A percentile compares a stretch with the other conserved stretches of the same genome.
Evolutionary conservation across 1,140 invertebrate genomes (phyloP).

Genomic region (Ceratosolen solmsi): DNA sequence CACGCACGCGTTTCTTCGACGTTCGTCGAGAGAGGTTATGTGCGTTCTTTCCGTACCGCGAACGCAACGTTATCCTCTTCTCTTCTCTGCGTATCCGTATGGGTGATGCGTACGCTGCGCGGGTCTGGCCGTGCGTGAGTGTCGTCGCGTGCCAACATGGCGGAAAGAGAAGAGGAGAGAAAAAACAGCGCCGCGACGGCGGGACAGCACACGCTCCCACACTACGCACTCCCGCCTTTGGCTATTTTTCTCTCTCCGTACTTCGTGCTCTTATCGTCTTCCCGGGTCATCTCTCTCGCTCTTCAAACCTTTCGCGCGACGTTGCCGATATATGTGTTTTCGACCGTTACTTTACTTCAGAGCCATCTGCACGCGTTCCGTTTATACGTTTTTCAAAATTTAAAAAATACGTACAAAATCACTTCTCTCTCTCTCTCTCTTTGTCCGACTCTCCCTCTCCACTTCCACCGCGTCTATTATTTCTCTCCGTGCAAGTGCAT

Average conservation of each 20-base stretch:
- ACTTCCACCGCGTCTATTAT: not conserved
- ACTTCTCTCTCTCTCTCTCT: not conserved
- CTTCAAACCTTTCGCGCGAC: not conserved
- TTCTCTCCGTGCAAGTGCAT: too few species aligned
- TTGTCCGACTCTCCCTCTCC: too few species aligned
- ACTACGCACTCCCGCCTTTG: not conserved
- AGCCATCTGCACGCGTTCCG: not conserved
- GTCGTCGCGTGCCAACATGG: constrained; percentile 16
- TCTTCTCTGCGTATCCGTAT: not conserved
- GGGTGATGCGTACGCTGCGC: not conserved
- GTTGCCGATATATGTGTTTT: not conserved
- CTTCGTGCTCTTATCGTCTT: not conserved
- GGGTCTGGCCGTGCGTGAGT: not conserved
- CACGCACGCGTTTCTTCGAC: not conserved
- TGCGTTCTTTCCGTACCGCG: not conserved
- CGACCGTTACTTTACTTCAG: not conserved
- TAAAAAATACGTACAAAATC: not conserved
- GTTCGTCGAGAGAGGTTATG: not conserved
- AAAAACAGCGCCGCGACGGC: not conserved
- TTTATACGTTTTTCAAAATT: not conserved
- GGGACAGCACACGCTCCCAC: not conserved
- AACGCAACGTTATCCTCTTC: not conserved
- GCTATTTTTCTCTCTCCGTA: not conserved
- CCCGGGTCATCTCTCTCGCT: too few species aligned
- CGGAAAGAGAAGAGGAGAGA: not conserved